Conservation (phyloP, 2,797 vertebrate genomes). For the Anas georgica region DNA sequence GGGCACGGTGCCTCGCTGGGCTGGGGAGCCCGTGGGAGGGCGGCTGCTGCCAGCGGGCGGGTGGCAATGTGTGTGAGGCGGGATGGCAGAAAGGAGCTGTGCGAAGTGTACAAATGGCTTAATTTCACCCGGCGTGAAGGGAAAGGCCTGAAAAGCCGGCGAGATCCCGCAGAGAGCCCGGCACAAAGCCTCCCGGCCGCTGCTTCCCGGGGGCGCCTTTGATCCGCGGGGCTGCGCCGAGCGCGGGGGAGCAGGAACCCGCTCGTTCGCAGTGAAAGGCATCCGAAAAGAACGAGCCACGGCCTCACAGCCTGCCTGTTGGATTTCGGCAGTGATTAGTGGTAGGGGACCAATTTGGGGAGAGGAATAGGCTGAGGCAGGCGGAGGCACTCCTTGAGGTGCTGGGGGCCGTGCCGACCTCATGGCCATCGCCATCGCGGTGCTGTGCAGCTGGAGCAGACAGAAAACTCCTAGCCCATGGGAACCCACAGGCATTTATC, state of each 20-base stretch:
- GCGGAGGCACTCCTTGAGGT: not conserved
- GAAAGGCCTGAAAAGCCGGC: not conserved
- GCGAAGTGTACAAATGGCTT: not conserved
- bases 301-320: not conserved
- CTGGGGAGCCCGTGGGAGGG: conserved; percentile 19
- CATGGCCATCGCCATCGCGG: no score
- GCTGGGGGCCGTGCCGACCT: not conserved
- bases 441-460: not conserved
- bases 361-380: not conserved
- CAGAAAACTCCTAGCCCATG: not conserved
- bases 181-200: rapidly evolving
- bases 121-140: not conserved
- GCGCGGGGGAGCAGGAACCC: not conserved
- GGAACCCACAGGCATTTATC: not conserved
- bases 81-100: not conserved
- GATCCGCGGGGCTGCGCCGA: rapidly evolving
- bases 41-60: not conserved
- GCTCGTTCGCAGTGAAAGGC: not conserved
- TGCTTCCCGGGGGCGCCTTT: not conserved
- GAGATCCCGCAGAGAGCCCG: not conserved
- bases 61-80: not conserved
- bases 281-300: not conserved
- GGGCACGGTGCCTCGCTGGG: not conserved
- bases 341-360: not conserved
- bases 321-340: not conserved